Base-by-base conservation (phyloP, 1,140 invertebrate species). In the Aphis gossypii region DNA sequence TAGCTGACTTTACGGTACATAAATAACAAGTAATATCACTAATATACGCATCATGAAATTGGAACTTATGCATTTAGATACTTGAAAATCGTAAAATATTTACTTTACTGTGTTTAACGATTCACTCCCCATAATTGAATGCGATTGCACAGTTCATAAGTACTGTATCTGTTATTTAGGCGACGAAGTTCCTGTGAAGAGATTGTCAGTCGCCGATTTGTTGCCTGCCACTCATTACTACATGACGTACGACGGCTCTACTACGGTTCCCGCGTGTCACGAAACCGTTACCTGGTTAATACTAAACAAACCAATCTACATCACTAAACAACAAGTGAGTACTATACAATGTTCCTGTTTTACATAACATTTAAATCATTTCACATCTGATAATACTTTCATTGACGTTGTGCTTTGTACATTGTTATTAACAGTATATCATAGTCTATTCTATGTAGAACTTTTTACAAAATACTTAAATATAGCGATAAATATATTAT, bases 241-340 rank as follows among this genome's bases (percentile, higher is more conserved):
- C 95, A 98, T 99, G 97, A 99, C 99, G 46, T 99, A 99, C 95
- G 99, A 99, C 94, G 99, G 99, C 56, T 99, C 98, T 84, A 98
- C 98, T 35, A 99, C 98, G 83, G 98, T 98, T 95, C 99, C 99
- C 3, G 98, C 97, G 93, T 98, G 98, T 96, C 97, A 98, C 95
- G 98, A 98, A 95, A 98, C 98, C 46, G 98, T 98, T 95, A 99
- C 98, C 94, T 99, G 99, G 99, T 97, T 99, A 95, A 97, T 99
- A 94, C 96, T 99, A 94, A 99, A 99, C 96, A 99, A 98, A 95
- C 98, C 99, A 84, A 98, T 99, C 95, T 99, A 99, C 95, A 98
- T 99, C 95, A 98, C 98, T 88, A 98, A 98, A 95, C 97, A 98
- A 96, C 98, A 98, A 97, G 98, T 98, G 95, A 96, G 96, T 94